Conservation (phyloP, 2,113 vertebrate genomes). For the Gila orcuttii region DNA sequence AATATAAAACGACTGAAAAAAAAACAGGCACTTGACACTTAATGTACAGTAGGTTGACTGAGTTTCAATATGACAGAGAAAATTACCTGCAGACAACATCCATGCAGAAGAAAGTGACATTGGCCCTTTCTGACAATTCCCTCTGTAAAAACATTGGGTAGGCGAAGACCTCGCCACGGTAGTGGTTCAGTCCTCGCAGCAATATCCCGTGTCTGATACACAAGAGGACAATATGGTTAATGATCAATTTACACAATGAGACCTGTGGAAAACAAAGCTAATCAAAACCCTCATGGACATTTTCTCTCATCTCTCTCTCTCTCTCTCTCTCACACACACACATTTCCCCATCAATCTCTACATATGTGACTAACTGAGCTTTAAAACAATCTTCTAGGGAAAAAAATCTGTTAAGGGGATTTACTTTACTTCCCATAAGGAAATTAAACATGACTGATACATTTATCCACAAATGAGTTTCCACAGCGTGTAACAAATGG, state of each 20-base stretch:
- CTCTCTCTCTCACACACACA: no score
- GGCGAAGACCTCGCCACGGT: constrained; percentile 30
- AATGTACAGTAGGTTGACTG: no score
- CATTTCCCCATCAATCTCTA: no score
- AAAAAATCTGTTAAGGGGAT: no score
- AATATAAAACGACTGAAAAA: not conserved
- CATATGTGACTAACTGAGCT: no score
- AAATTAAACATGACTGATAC: no score
- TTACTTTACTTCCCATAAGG: no score
- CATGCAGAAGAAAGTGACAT: constrained; percentile 33
- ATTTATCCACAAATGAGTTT: no score
- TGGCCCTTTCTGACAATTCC: constrained; percentile 28
- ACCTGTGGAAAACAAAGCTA: not conserved
- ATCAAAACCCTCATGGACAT: not conserved
- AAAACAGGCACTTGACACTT: no score
- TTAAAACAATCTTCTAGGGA: no score
- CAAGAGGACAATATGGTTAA: not conserved
- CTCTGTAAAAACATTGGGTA: constrained; percentile 23
- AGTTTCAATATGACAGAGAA: not conserved
- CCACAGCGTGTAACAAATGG: no score
- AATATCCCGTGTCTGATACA: constrained; percentile 27
- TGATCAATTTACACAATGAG: not conserved
- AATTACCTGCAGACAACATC: no score
- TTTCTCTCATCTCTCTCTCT: not conserved
- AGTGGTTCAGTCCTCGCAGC: constrained; percentile 39